A percentile compares a stretch with the other conserved stretches of the same genome.
These are phyloP conservation scores for Lepidurus packardi DNA, from an alignment of 1,140 invertebrate genomes.

Conservation along the genomic window DNA sequence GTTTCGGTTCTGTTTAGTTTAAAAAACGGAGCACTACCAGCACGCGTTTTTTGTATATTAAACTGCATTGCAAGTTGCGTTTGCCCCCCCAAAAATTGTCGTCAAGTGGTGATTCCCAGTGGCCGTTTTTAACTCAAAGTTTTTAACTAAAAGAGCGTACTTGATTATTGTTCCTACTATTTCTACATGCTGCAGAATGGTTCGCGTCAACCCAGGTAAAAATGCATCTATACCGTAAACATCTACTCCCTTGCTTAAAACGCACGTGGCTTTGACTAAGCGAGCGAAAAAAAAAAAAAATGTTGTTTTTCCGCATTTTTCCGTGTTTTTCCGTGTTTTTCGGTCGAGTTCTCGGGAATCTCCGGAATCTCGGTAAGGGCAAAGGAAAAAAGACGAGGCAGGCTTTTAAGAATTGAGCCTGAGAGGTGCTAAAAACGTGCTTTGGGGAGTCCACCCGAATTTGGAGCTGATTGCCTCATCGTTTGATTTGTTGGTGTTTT, in stretches of 20 bases:
- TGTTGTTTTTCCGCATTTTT: no score
- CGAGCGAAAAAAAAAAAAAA: not conserved
- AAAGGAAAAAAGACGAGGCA: not conserved
- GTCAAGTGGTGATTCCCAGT: no score
- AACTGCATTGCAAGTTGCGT: no score
- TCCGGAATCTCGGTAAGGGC: not conserved
- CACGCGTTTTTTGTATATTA: no score
- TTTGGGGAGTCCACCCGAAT: not conserved
- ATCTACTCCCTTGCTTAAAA: not conserved
- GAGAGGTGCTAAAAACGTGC: not conserved
- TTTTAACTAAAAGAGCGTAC: no score
- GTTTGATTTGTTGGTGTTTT: slow-evolving; percentile 10
- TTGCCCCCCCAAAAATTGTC: no score
- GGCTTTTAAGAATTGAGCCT: not conserved
- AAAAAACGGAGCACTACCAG: no score
- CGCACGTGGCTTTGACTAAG: not conserved
- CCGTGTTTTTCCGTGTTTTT: no score
- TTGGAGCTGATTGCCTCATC: not conserved
- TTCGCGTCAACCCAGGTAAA: not conserved
- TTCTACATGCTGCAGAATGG: not conserved
- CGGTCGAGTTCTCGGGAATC: no score
- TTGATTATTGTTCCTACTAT: not conserved
- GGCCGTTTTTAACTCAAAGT: no score
- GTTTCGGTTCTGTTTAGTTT: no score
- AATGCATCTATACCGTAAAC: no score